Evolutionary conservation across 1,140 invertebrate species (phyloP).

Genomic region (Hermetia illucens): DNA sequence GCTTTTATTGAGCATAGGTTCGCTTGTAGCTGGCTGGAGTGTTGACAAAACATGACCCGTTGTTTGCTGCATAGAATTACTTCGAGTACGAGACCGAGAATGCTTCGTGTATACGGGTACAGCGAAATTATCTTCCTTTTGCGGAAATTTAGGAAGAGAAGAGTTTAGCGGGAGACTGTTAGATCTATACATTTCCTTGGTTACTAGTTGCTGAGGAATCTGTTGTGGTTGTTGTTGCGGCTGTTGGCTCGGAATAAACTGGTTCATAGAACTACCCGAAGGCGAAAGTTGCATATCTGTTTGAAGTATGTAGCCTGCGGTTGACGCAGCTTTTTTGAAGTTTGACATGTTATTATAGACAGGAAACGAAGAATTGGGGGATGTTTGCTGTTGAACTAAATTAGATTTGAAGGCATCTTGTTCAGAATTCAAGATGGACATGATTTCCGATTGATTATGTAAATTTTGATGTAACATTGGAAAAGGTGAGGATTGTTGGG

Average conservation of each 20-base stretch:
- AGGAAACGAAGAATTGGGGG: not conserved
- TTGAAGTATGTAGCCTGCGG: not conserved
- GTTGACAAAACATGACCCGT: constrained; percentile 13
- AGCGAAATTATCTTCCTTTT: constrained; percentile 15
- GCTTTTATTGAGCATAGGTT: constrained; percentile 31
- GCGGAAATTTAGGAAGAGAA: constrained; percentile 19
- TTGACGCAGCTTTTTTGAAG: not conserved
- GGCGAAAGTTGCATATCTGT: constrained; percentile 1
- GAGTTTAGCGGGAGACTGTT: constrained; percentile 42
- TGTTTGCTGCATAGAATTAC: constrained; percentile 29
- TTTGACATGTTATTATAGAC: not conserved
- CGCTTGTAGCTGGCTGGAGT: constrained; percentile 25
- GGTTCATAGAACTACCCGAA: no score
- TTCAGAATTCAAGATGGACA: not conserved
- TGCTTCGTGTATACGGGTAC: constrained; percentile 20
- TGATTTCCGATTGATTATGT: not conserved
- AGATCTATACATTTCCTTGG: constrained; percentile 38
- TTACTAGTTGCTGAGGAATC: no score
- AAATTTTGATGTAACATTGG: not conserved
- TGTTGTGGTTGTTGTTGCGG: constrained; percentile 12
- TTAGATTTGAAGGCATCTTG: constrained; percentile 4
- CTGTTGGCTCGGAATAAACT: no score
- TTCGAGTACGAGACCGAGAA: constrained; percentile 21
- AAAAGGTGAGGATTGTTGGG: not conserved
- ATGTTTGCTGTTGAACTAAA: not conserved